Base-by-base conservation (phyloP, 2,888 invertebrate genomes). In the Synanthedon andrenaeformis region DNA sequence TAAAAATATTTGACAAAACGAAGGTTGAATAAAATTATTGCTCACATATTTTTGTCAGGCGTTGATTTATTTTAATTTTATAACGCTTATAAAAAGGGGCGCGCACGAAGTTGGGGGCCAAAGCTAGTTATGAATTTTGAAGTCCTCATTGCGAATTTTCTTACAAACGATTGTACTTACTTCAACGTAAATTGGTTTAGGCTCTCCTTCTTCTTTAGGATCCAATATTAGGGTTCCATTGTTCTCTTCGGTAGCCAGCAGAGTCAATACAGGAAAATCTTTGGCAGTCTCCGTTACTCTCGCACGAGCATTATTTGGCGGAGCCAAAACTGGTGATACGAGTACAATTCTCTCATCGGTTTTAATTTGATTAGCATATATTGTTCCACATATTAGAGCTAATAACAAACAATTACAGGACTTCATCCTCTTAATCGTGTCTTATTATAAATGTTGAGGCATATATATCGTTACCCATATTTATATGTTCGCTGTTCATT, bases 181-280 rank as follows among this genome's bases (percentile, higher is more conserved):
- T 68, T 79, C 65, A 3, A 84, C 82, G 53, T 83, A 84, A 51
- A 84, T 69, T 3, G 77, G 82, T 19, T 68, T 58, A 3, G 61
- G 52, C 41, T 69, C 59, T 19, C 55, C 57, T n/a, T 52, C 55
- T 17, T 53, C 58, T 50, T 61, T 58, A 14, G 57, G 49, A 8
- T 57, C 56, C 8, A 61, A 58, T 35, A 13, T 41, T 17, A 59
- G 54, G 10, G 54, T 17, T 8, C 52, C 55, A 50, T 59, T 61
- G 49, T 49, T 17, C 4, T 69, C 60, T 4, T 69, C 68, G 41
- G 67, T 66, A n/a, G 73, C 67, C 42, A 84, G 56, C 50, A 84
- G 58, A 65, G 65, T 77, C 3, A 85, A 56, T 4, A 77, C 57
- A 4, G 85, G 80, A 56, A 80, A 86, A 53, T 84, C 84, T 62